Evolutionary conservation across 2,888 invertebrate species (phyloP).

Genomic region (Geophilus truncorum): DNA sequence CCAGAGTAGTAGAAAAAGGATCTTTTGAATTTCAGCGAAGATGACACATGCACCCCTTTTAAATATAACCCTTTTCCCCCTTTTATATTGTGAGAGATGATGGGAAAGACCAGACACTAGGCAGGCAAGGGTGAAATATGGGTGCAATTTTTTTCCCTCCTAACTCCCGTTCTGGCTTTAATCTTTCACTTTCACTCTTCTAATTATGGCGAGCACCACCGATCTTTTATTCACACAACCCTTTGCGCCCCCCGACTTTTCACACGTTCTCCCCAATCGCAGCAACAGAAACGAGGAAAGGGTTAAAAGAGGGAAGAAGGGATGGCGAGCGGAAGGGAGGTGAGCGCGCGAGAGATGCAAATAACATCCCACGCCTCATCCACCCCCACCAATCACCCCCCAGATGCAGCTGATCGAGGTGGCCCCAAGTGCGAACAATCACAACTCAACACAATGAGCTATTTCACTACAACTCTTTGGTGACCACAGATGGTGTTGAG

Average conservation of each 20-base stretch:
- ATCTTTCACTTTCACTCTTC: constrained; percentile 27
- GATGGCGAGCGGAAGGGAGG: not conserved
- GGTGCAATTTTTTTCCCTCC: not conserved
- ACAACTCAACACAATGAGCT: constrained; percentile 13
- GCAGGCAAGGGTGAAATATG: constrained; percentile 27
- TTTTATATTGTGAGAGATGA: constrained; percentile 2
- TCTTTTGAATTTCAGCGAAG: constrained; percentile 18
- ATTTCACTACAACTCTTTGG: constrained; percentile 17
- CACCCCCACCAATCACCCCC: constrained; percentile 1
- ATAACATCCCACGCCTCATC: constrained; percentile 18
- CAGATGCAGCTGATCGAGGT: constrained; percentile 12
- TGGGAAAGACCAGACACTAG: constrained; percentile 25
- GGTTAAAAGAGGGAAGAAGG: constrained; percentile 2
- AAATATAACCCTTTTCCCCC: constrained; percentile 21
- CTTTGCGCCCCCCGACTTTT: constrained; percentile 20
- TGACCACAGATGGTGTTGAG: constrained; percentile 27
- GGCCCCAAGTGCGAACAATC: constrained; percentile 21
- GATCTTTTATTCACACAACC: constrained; percentile 24
- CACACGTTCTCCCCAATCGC: constrained; percentile 24
- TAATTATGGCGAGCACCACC: constrained; percentile 27
- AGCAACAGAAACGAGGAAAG: constrained; percentile 21
- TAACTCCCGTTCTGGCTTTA: constrained; percentile 13
- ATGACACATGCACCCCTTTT: constrained; percentile 19
- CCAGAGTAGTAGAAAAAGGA: not conserved
- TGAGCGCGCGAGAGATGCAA: not conserved